Evolutionary conservation across 2,888 invertebrate genomes (phyloP).

Genomic region (Drosophila formosana): DNA sequence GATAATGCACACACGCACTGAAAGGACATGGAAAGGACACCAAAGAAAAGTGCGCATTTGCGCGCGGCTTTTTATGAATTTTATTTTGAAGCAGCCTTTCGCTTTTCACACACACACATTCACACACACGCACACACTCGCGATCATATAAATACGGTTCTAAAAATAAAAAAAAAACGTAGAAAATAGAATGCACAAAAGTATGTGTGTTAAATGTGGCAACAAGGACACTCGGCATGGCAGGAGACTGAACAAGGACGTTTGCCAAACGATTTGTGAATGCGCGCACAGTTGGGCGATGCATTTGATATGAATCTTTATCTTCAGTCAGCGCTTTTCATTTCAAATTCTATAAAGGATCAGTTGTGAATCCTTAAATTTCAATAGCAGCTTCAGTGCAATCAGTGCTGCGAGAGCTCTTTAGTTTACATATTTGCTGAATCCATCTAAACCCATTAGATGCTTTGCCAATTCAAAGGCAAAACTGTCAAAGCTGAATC

Average conservation of each 20-base stretch:
- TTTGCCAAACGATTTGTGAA: slow-evolving; percentile 5
- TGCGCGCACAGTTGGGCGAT: neutral
- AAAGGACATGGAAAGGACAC: slow-evolving; percentile 47
- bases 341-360: neutral
- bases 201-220: slow-evolving; percentile 54
- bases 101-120: slow-evolving; percentile 39
- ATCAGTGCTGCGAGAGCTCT: neutral
- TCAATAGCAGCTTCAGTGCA: neutral
- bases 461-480: slow-evolving; percentile 20
- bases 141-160: slow-evolving; percentile 18
- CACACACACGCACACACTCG: neutral
- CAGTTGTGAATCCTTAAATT: neutral
- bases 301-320: neutral
- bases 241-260: slow-evolving; percentile 31
- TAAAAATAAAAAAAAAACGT: slow-evolving; percentile 21
- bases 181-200: slow-evolving; percentile 20
- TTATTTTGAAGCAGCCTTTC: slow-evolving; percentile 54
- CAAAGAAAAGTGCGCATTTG: slow-evolving; percentile 67
- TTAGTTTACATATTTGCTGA: slow-evolving; percentile 3
- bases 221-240: slow-evolving; percentile 50
- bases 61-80: slow-evolving; percentile 54
- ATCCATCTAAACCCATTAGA: slow-evolving; percentile 3
- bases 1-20: slow-evolving; percentile 61
- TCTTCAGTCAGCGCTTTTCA: slow-evolving; percentile 1
- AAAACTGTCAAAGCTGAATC: slow-evolving; percentile 39